These are phyloP conservation scores for Polypedilum pembai DNA, from an alignment of 1,140 invertebrate genomes.

Conservation along the genomic window DNA sequence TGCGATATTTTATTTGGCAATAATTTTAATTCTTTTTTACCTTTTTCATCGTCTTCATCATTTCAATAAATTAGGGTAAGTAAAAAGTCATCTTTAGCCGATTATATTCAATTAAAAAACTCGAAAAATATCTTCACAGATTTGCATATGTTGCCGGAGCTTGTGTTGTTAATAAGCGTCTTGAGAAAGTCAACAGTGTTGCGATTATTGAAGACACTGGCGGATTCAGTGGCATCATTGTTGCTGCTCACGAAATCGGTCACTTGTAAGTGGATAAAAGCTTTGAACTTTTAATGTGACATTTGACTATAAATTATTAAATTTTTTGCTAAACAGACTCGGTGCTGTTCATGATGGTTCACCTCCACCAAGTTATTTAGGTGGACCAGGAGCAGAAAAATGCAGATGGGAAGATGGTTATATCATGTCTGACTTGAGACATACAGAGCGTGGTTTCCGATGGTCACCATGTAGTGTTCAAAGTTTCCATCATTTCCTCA, in stretches of 20 bases:
- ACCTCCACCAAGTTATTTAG: conserved; percentile 85
- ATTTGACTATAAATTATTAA: conserved; percentile 31
- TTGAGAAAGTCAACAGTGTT: conserved; percentile 93
- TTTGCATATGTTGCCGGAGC: conserved; percentile 94
- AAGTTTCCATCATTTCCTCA: conserved; percentile 91
- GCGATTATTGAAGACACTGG: conserved; percentile 95
- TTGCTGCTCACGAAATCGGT: conserved; percentile 92
- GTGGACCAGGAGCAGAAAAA: conserved; percentile 89
- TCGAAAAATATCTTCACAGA: conserved; percentile 52
- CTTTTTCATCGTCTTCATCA: not conserved
- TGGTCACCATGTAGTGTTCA: conserved; percentile 92
- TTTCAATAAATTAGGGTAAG: not conserved
- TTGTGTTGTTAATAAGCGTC: conserved; percentile 88
- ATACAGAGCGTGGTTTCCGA: conserved; percentile 88
- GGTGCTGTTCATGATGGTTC: conserved; percentile 93
- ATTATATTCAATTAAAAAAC: no score
- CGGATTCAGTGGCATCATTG: conserved; percentile 92
- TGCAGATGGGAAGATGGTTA: conserved; percentile 94
- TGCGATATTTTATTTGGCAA: not conserved
- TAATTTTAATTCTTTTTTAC: not conserved
- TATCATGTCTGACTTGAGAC: conserved; percentile 90
- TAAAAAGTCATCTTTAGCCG: not conserved
- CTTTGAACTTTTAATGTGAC: not conserved
- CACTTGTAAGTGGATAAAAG: conserved; percentile 85
- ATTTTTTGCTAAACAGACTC: conserved; percentile 51